phyloP scores from a whole-genome alignment of 2,888 invertebrate species.

The Sminthurides aquaticus region DNA sequence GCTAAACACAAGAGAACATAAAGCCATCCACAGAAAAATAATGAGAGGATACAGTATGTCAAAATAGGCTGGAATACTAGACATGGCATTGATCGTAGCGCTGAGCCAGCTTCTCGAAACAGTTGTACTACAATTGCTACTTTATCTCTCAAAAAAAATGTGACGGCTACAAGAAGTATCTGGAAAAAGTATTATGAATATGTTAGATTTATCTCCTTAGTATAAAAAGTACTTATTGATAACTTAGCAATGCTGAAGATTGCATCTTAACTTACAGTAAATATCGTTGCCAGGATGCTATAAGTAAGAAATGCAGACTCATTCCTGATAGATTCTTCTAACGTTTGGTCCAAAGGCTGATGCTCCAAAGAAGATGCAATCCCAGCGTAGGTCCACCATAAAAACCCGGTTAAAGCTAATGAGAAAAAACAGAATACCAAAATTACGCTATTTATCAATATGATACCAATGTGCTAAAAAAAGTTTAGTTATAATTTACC shows the following conservation, averaged over 20 bases:
- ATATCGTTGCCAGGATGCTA: conserved; percentile 75
- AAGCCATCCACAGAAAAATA: conserved; percentile 81
- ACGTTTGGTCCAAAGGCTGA: conserved; percentile 49
- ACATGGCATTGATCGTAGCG: conserved; percentile 73
- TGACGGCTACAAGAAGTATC: conserved; percentile 57
- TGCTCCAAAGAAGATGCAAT: conserved; percentile 60
- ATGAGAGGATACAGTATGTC: conserved; percentile 68
- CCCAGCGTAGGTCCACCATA: conserved; percentile 85
- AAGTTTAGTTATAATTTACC: no score
- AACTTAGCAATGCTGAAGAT: no score
- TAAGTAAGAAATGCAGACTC: conserved; percentile 76
- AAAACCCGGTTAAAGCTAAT: conserved; percentile 59
- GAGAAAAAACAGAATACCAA: no score
- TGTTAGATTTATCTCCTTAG: no score
- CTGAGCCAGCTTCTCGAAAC: conserved; percentile 83
- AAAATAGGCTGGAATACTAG: conserved; percentile 75
- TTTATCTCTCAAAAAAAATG: conserved; percentile 69
- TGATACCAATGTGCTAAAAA: no score
- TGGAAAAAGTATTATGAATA: conserved; percentile 22
- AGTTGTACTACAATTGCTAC: conserved; percentile 73
- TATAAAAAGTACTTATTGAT: no score
- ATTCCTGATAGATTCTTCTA: conserved; percentile 75
- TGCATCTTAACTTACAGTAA: conserved; percentile 77
- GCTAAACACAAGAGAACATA: conserved; percentile 73
- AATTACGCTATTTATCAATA: no score